Evolutionary conservation across 2,113 vertebrate genomes (phyloP).

Genomic region (Ancistrus triradiatus): DNA sequence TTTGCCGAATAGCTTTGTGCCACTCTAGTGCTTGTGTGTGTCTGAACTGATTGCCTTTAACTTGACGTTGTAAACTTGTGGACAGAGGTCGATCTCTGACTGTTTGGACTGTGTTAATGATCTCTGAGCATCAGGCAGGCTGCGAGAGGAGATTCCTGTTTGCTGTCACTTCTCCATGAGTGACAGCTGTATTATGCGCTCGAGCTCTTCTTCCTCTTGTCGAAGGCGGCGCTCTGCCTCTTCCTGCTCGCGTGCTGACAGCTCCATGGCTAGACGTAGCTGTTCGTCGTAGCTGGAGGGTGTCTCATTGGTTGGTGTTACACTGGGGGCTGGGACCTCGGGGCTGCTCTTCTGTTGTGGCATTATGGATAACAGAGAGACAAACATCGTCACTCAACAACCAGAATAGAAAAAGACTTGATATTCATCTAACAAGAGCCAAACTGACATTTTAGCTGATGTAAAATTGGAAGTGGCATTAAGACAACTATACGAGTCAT

Average conservation of each 20-base stretch:
- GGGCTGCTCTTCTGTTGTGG: slow-evolving; percentile 74
- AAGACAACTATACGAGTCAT: too few species aligned
- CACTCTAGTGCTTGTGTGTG: slow-evolving; percentile 2
- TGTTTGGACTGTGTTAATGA: not conserved
- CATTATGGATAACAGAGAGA: slow-evolving; percentile 64
- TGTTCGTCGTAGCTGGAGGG: slow-evolving; percentile 85
- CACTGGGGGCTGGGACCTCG: slow-evolving; percentile 56
- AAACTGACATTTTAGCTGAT: too few species aligned
- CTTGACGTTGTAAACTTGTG: slow-evolving; percentile 40
- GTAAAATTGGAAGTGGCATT: too few species aligned
- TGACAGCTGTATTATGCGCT: slow-evolving; percentile 90
- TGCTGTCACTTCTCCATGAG: slow-evolving; percentile 83
- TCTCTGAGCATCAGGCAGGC: slow-evolving; percentile 10
- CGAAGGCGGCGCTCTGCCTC: slow-evolving; percentile 76
- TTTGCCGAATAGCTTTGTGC: not conserved
- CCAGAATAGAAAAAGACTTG: not conserved
- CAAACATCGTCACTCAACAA: too few species aligned
- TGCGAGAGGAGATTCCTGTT: slow-evolving; percentile 5
- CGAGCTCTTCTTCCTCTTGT: slow-evolving; percentile 88
- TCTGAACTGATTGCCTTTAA: slow-evolving; percentile 21
- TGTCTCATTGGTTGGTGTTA: slow-evolving; percentile 65
- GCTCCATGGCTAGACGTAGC: slow-evolving; percentile 89
- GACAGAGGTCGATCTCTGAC: slow-evolving; percentile 20
- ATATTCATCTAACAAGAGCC: not conserved
- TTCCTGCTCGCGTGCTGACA: slow-evolving; percentile 87